A percentile compares a stretch with the other conserved stretches of the same genome.
Evolutionary conservation across 2,888 invertebrate species (phyloP).

Genomic region (Corythucha ciliata): DNA sequence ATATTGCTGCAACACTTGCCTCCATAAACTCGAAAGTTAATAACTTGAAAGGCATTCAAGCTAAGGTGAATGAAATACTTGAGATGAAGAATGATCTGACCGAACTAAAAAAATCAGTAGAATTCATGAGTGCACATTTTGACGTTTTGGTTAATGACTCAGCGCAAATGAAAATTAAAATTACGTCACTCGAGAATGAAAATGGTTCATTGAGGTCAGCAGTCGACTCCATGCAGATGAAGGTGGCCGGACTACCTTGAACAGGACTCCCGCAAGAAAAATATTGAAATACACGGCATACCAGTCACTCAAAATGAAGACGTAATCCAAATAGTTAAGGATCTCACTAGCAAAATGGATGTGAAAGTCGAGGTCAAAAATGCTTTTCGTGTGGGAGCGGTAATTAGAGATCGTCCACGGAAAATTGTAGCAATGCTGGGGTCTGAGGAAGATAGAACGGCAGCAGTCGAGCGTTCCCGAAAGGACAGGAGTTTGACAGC

Average conservation of each 20-base stretch:
- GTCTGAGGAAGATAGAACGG: background rate
- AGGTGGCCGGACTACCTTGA: constrained; percentile 2
- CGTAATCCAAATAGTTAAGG: background rate
- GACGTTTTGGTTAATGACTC: constrained; percentile 1
- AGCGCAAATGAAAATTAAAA: background rate
- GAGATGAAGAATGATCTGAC: constrained; percentile 1
- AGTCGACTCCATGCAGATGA: background rate
- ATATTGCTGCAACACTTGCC: too few species aligned
- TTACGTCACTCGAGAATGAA: background rate
- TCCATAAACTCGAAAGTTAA: too few species aligned
- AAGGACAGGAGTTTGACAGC: constrained; percentile 1
- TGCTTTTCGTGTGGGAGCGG: constrained; percentile 5
- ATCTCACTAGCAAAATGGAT: background rate
- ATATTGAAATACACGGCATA: constrained; percentile 8
- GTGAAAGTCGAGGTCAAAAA: background rate
- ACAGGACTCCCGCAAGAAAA: constrained; percentile 1
- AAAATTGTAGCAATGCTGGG: constrained; percentile 8
- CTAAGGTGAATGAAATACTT: background rate
- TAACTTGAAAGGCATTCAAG: too few species aligned
- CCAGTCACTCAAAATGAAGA: constrained; percentile 8
- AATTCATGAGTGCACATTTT: constrained; percentile 14
- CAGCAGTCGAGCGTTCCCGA: background rate
- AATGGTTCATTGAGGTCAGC: constrained; percentile 2
- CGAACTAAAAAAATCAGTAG: constrained; percentile 4
- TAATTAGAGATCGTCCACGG: constrained; percentile 3